Base-by-base conservation (phyloP, 2,888 invertebrate genomes). In the Psylliodes chrysocephalus region DNA sequence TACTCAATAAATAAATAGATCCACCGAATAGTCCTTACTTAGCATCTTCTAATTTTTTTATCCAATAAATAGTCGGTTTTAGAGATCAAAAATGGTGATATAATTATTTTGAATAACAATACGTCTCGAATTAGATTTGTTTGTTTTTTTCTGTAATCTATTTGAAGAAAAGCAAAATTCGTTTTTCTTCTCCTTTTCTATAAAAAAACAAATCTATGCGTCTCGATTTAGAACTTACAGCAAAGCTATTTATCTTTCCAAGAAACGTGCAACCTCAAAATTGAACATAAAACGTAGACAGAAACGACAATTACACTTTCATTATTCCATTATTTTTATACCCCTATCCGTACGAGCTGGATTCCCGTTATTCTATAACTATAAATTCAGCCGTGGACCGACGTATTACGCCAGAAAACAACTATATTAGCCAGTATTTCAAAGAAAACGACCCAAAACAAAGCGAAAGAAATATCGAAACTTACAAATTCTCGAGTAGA, bases 371-470 rank as follows among this genome's bases (percentile, higher is more conserved):
- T 61, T 60, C 55, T 46, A 38, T 40, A 42, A 60, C 64, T 42
- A 60, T 64, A 64, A 64, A 64, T 64, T 55, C 51, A 44, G n/a
- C 30, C 15, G 49, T 33, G 55, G 33, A 33, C 22, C 46, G 54
- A 64, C 55, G 19, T 64, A 64, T 55, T 60, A 55, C 42, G 54
- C 47, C 42, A 51, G 55, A 55, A 60, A 64, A 64, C 63, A 60
- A 60, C 25, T 60, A 54, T 60, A 60, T 60, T 64, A 60, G 64
- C 51, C 55, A 64, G 51, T 64, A 64, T 64, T 60, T 55, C 60
- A 60, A 54, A 40, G 44, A 42, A 64, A 60, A 64, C 60, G 55
- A 55, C 49, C 35, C 22, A 64, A 55, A 64, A 64, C 54, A 55
- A 64, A 42, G 17, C 19, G 12, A 22, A 44, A 12, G 42, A 47